Evolutionary conservation across 1,140 invertebrate species (phyloP).

Genomic region (Frieseomelitta varia): DNA sequence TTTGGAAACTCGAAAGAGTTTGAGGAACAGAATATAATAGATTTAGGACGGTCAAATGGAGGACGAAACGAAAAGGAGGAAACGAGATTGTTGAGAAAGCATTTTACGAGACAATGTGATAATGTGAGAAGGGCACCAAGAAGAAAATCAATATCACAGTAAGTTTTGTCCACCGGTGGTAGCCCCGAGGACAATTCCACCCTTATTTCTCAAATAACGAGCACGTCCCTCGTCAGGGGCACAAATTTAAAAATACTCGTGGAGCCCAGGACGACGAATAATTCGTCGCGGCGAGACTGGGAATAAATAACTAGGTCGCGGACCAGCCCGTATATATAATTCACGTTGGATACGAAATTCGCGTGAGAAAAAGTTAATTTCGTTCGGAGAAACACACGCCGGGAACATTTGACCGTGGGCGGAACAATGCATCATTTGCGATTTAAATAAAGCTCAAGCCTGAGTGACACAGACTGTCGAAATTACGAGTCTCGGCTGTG

Average conservation of each 20-base stretch:
- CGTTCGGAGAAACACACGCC: neutral
- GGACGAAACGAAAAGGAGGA: neutral
- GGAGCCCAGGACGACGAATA: neutral
- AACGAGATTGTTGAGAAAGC: neutral
- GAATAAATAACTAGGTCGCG: constrained; percentile 20
- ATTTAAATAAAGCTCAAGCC: constrained; percentile 31
- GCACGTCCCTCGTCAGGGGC: neutral
- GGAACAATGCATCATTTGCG: constrained; percentile 35
- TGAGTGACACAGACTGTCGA: neutral
- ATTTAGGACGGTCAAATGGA: neutral
- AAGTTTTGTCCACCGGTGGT: neutral
- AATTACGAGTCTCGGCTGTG: neutral
- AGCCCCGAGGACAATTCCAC: neutral
- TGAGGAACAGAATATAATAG: too few species aligned
- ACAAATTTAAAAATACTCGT: constrained; percentile 29
- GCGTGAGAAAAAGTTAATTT: constrained; percentile 10
- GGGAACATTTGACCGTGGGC: neutral
- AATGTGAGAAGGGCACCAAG: neutral
- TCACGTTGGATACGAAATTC: neutral
- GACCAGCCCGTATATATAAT: neutral
- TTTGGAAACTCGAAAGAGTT: neutral
- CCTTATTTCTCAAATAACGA: constrained; percentile 26
- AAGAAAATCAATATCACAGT: neutral
- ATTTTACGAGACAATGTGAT: neutral
- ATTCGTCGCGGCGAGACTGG: constrained; percentile 12